phyloP scores from a whole-genome alignment of 2,113 vertebrate species.

The Gymnarchus niloticus region DNA sequence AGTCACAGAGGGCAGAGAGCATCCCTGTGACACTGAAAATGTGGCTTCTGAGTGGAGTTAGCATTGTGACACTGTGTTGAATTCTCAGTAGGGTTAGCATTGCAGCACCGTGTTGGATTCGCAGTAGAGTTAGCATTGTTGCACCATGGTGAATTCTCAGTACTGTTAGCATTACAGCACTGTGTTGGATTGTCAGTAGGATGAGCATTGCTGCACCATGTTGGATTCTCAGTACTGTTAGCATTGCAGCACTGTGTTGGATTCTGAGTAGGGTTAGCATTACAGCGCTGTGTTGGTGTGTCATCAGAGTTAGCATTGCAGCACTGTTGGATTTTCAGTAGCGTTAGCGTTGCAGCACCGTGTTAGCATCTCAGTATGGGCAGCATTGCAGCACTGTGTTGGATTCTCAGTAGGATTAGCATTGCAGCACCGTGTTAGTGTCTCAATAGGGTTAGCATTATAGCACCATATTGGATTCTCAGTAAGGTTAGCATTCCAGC shows the following conservation, averaged over 20 bases:
- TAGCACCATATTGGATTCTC: not conserved
- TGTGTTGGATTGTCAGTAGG: no score
- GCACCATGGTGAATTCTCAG: no score
- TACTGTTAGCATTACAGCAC: no score
- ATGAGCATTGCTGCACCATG: no score
- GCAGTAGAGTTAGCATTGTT: no score
- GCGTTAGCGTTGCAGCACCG: not conserved
- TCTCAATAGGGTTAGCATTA: not conserved
- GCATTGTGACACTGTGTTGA: no score
- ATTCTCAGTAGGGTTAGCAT: no score
- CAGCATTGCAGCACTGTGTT: not conserved
- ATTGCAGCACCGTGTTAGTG: not conserved
- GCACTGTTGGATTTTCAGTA: not conserved
- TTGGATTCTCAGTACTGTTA: no score
- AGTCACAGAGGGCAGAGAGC: not conserved
- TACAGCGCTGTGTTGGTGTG: not conserved
- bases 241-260: no score
- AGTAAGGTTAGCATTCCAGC: not conserved
- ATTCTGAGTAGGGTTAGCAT: slow-evolving; percentile 2
- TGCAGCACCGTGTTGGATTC: no score
- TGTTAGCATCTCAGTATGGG: not conserved
- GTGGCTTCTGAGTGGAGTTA: no score
- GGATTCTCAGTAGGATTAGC: not conserved
- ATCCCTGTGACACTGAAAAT: no score
- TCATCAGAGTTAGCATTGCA: not conserved